Conservation (phyloP, 1,140 invertebrate species). For the Rhynchophorus ferrugineus region DNA sequence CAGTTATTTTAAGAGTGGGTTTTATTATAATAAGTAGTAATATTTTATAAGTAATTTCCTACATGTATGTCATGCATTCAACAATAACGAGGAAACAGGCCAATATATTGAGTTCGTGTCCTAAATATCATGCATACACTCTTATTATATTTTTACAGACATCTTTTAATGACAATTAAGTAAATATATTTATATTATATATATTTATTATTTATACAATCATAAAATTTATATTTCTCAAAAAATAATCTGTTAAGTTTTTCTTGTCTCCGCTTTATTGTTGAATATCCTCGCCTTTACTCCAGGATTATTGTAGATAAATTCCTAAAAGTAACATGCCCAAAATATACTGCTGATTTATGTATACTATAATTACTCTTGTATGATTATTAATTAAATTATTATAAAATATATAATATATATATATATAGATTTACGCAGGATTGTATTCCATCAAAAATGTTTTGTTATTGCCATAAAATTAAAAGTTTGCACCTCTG, state of each 20-base stretch:
- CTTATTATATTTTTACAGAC: conserved; percentile 35
- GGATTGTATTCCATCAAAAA: too few species aligned
- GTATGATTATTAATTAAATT: too few species aligned
- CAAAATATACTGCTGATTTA: not conserved
- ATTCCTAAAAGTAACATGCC: conserved; percentile 28
- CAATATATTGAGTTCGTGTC: conserved; percentile 32
- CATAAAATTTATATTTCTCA: conserved; percentile 37
- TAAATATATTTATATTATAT: conserved; percentile 37
- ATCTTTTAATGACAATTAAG: conserved; percentile 33
- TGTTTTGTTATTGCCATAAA: too few species aligned
- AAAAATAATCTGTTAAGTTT: conserved; percentile 39
- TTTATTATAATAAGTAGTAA: conserved; percentile 16
- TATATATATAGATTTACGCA: too few species aligned
- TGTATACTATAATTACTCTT: too few species aligned
- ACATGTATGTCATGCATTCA: conserved; percentile 34
- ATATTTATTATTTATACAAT: conserved; percentile 35
- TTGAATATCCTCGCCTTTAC: conserved; percentile 35
- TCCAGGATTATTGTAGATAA: conserved; percentile 38
- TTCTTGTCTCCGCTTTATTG: conserved; percentile 34
- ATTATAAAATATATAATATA: too few species aligned
- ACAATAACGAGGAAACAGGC: conserved; percentile 35
- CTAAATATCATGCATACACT: conserved; percentile 37
- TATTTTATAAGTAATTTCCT: conserved; percentile 12
- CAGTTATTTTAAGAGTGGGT: not conserved
- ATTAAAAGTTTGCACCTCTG: too few species aligned